A percentile compares a stretch with the other conserved stretches of the same genome.
phyloP scores from a whole-genome alignment of 2,797 vertebrate genomes.

The Oreonectes daqikongensis region DNA sequence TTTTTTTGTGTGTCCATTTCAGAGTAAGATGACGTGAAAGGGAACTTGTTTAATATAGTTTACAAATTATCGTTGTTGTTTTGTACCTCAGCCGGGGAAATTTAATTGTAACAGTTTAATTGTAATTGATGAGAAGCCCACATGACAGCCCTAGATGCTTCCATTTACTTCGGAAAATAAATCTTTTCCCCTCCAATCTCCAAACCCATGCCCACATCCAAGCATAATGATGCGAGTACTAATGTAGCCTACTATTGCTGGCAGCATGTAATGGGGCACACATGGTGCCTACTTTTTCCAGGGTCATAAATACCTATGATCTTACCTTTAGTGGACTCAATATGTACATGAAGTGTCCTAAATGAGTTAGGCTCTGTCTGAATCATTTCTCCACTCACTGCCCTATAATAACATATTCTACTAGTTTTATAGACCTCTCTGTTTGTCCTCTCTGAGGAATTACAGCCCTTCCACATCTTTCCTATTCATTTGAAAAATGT shows the following conservation, averaged over 20 bases:
- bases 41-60: too few species aligned
- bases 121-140: constrained; percentile 10
- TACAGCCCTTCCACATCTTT: too few species aligned
- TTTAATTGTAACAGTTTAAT: constrained; percentile 35
- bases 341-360: background rate
- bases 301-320: background rate
- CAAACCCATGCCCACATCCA: background rate
- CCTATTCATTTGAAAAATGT: too few species aligned
- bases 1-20: too few species aligned
- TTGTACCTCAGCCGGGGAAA: too few species aligned
- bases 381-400: too few species aligned
- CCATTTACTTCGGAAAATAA: constrained; percentile 3
- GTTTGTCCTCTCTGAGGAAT: too few species aligned
- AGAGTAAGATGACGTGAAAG: too few species aligned
- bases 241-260: constrained; percentile 22
- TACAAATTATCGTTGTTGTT: too few species aligned
- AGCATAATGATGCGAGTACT: background rate
- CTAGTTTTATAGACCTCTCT: too few species aligned
- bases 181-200: constrained; percentile 2
- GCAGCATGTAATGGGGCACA: constrained; percentile 26
- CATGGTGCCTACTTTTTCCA: constrained; percentile 9
- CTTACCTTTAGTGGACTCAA: background rate
- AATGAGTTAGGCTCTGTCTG: background rate
- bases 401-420: too few species aligned
- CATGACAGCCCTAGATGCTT: constrained; percentile 14